These are phyloP conservation scores for Nothoprocta pentlandii DNA, from an alignment of 2,113 vertebrate species.

Conservation along the genomic window DNA sequence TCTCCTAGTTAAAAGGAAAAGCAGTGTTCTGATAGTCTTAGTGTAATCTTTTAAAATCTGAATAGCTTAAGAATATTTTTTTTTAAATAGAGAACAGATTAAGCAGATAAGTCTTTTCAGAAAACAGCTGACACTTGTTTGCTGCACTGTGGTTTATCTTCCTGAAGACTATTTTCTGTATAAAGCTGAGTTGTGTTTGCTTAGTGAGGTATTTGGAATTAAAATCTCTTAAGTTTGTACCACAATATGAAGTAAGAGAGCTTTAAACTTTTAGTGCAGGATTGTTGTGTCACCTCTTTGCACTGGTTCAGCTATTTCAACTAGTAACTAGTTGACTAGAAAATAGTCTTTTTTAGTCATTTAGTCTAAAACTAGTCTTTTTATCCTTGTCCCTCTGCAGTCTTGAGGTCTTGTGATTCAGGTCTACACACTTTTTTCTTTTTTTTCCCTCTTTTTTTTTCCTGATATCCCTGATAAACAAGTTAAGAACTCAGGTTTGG, in stretches of 20 bases:
- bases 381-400: neutral
- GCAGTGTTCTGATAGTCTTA: neutral
- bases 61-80: neutral
- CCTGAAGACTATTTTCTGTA: neutral
- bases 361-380: neutral
- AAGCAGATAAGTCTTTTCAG: neutral
- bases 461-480: neutral
- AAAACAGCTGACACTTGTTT: neutral
- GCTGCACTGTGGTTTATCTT: neutral
- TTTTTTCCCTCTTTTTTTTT: too few relatives aligned
- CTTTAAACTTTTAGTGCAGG: neutral
- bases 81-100: neutral
- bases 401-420: neutral
- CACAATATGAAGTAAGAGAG: neutral
- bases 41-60: neutral
- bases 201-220: neutral
- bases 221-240: neutral
- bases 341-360: too few relatives aligned
- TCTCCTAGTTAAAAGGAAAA: neutral
- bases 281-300: neutral
- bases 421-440: neutral
- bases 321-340: too few relatives aligned
- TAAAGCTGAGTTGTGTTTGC: neutral
- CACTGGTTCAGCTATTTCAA: neutral
- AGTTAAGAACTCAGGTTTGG: neutral